Base-by-base conservation (phyloP, 1,140 invertebrate species). In the Temnothorax curvispinosus region DNA sequence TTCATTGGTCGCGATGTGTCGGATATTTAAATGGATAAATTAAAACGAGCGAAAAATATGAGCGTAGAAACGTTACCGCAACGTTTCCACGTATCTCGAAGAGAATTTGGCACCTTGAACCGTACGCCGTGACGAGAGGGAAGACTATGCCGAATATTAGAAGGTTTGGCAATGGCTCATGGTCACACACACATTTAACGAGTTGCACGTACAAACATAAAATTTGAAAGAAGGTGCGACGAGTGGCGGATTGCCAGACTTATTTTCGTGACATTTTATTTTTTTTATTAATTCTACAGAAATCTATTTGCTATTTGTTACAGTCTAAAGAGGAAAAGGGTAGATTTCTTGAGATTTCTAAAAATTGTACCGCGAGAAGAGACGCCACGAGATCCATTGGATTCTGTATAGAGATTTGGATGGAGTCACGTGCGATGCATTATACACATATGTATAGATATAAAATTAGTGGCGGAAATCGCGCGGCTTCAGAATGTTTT, bases 161-260 rank as follows among this genome's bases (percentile, higher is more conserved):
- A 87, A 85, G 89, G 52, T 90, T 91, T 91, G 90, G 88, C 90
- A 91, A 65, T 80, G 89, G 80, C 87, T 91, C 89, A 91, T 41
- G 89, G 89, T 88, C 90, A 27, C 52, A 74, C 18, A 15, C 11
- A 56, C n/a, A 56, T 41, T 5, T 6, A 41, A 41, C 38, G 6
- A 86, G 69, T 77, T 44, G 5, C 38, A 41, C 32, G 32, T 3
- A 38, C 52, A 52, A 7, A 71, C 21, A 86, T 56, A 56, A 58
- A 58, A 80, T 80, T 81, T 41, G 78, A 81, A 87, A 81, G 58
- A 87, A 85, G 62, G 67, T 27, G 58, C 80, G 11, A 54, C 76
- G 47, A 72, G 69, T 87, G 76, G 88, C 76, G 18, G 3, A 41
- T 0, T 76, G 88, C 87, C 84, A 89, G 64, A 50, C 47, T 81